These are phyloP conservation scores for Erinaceus europaeus DNA, from an alignment of 2,113 vertebrate genomes.

Conservation along the genomic window DNA sequence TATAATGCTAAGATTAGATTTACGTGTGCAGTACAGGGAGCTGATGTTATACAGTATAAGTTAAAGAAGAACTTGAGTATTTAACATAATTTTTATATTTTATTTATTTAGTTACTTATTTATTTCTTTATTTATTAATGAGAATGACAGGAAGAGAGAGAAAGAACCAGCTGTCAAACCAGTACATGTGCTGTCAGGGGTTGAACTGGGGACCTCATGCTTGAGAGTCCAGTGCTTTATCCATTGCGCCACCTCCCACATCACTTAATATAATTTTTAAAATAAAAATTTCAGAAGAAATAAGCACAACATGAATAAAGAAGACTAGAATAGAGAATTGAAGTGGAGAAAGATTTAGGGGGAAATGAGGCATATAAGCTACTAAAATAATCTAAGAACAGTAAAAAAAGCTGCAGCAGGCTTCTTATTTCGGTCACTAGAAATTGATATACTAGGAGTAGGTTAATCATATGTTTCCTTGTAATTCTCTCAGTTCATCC, in stretches of 20 bases:
- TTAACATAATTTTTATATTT: too few relatives aligned
- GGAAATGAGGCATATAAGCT: background rate
- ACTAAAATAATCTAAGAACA: background rate
- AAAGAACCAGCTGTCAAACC: too few relatives aligned
- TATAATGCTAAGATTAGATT: background rate
- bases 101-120: too few relatives aligned
- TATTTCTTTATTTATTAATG: too few relatives aligned
- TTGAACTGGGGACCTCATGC: too few relatives aligned
- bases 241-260: too few relatives aligned
- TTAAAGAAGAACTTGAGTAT: background rate
- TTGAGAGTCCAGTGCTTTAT: too few relatives aligned
- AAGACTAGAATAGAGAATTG: background rate
- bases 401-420: background rate
- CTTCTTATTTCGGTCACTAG: background rate
- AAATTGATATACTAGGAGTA: background rate
- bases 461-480: background rate
- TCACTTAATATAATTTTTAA: slow-evolving; percentile 34
- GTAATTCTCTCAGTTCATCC: background rate
- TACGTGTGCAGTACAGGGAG: background rate
- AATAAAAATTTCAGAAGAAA: background rate
- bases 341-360: background rate
- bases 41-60: background rate
- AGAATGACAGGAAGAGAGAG: too few relatives aligned
- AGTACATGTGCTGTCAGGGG: too few relatives aligned
- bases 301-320: background rate